Evolutionary conservation across 2,113 vertebrate genomes (phyloP).

Genomic region (Poeciliopsis prolifica): DNA sequence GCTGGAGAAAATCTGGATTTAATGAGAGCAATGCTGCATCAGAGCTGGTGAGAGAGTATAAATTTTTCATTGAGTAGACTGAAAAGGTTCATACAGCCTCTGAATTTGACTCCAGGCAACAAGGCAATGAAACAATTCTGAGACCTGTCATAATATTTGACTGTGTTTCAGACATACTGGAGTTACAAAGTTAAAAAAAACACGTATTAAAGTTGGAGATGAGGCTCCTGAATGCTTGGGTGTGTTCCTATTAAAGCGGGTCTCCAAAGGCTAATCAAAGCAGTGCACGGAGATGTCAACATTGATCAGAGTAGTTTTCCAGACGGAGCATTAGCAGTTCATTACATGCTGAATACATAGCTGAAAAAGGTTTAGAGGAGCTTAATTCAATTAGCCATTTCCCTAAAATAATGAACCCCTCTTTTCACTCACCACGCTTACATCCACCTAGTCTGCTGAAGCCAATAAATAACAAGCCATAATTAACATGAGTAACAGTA

Average conservation of each 20-base stretch:
- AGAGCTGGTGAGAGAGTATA: slow-evolving; percentile 48
- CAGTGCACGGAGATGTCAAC: slow-evolving; percentile 48
- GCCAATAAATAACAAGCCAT: slow-evolving; percentile 52
- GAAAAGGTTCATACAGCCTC: slow-evolving; percentile 27
- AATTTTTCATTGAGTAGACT: slow-evolving; percentile 50
- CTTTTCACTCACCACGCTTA: slow-evolving; percentile 32
- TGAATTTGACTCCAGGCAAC: slow-evolving; percentile 48
- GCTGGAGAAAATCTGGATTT: slow-evolving; percentile 44
- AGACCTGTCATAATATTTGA: slow-evolving; percentile 42
- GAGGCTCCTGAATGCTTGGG: slow-evolving; percentile 15
- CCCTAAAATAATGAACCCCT: slow-evolving; percentile 66
- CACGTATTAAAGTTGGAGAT: slow-evolving; percentile 13
- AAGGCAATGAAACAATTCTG: slow-evolving; percentile 31
- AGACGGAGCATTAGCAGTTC: slow-evolving; percentile 47
- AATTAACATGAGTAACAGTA: slow-evolving; percentile 44
- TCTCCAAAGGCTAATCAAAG: slow-evolving; percentile 33
- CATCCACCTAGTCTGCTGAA: slow-evolving; percentile 57
- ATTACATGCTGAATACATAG: slow-evolving; percentile 62
- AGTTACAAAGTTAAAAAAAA: slow-evolving; percentile 24
- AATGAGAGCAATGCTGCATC: slow-evolving; percentile 37
- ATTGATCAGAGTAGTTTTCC: slow-evolving; percentile 56
- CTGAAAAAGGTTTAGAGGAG: slow-evolving; percentile 55
- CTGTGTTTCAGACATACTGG: slow-evolving; percentile 28
- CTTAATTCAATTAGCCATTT: slow-evolving; percentile 59
- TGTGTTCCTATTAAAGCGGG: slow-evolving; percentile 11